phyloP scores from a whole-genome alignment of 2,113 vertebrate species.

The Sisor rabdophorus region DNA sequence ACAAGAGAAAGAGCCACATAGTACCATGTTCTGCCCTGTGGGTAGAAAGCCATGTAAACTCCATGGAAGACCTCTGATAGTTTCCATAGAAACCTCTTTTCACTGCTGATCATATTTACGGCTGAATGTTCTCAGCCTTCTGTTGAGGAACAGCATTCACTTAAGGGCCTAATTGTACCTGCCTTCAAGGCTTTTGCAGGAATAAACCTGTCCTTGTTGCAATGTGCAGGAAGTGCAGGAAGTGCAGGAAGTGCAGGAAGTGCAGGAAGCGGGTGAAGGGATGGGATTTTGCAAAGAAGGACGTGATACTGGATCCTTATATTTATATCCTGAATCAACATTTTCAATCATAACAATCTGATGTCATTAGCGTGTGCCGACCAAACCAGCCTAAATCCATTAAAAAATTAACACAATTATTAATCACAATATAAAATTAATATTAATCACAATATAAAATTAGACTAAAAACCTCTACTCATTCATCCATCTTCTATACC shows the following conservation, averaged over 20 bases:
- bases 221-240: background rate
- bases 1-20: conserved; percentile 38
- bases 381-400: too few species aligned
- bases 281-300: too few species aligned
- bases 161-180: conserved; percentile 55
- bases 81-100: conserved; percentile 74
- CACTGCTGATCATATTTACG: conserved; percentile 50
- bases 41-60: conserved; percentile 47
- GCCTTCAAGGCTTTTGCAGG: conserved; percentile 15
- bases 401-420: too few species aligned
- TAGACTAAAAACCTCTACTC: too few species aligned
- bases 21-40: conserved; percentile 36
- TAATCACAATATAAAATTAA: too few species aligned
- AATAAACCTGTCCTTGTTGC: background rate
- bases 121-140: conserved; percentile 55
- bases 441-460: too few species aligned
- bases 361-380: too few species aligned
- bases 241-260: background rate
- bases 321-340: too few species aligned
- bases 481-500: too few species aligned
- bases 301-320: too few species aligned
- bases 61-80: conserved; percentile 57
- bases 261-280: background rate
- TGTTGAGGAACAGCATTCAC: conserved; percentile 56
- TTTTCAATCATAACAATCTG: too few species aligned